phyloP scores from a whole-genome alignment of 1,140 invertebrate genomes.

The Drosophila tsacasi region DNA sequence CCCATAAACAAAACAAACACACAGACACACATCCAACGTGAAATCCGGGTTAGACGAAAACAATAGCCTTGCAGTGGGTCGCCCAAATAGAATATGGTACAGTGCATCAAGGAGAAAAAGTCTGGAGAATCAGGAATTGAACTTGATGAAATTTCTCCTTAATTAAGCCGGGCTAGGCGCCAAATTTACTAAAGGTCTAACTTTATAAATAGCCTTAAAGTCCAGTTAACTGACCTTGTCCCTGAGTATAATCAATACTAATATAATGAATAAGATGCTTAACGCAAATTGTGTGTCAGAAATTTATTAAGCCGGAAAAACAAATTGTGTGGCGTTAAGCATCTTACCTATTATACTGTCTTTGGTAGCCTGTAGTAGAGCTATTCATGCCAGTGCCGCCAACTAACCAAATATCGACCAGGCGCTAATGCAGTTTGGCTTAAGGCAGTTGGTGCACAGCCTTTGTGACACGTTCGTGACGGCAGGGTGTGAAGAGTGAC shows the following conservation, averaged over 20 bases:
- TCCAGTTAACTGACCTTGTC: background rate
- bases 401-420: constrained; percentile 2
- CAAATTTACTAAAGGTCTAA: too few relatives aligned
- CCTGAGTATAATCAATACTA: background rate
- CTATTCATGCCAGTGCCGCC: constrained; percentile 9
- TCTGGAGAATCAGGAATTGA: background rate
- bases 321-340: background rate
- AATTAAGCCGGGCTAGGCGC: background rate
- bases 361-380: background rate
- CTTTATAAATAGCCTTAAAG: too few relatives aligned
- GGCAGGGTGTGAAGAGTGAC: background rate
- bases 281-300: background rate
- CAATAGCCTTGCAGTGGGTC: constrained; percentile 49
- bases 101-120: constrained; percentile 13
- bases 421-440: constrained; percentile 14
- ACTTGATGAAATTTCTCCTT: background rate
- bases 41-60: constrained; percentile 69
- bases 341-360: background rate
- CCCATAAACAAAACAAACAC: constrained; percentile 54
- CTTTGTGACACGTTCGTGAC: constrained; percentile 24
- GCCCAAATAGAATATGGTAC: constrained; percentile 12
- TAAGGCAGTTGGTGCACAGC: constrained; percentile 10
- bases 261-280: background rate
- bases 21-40: constrained; percentile 22
- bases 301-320: background rate